These are phyloP conservation scores for Eristalis intricaria DNA, from an alignment of 2,888 invertebrate genomes.

Conservation along the genomic window DNA sequence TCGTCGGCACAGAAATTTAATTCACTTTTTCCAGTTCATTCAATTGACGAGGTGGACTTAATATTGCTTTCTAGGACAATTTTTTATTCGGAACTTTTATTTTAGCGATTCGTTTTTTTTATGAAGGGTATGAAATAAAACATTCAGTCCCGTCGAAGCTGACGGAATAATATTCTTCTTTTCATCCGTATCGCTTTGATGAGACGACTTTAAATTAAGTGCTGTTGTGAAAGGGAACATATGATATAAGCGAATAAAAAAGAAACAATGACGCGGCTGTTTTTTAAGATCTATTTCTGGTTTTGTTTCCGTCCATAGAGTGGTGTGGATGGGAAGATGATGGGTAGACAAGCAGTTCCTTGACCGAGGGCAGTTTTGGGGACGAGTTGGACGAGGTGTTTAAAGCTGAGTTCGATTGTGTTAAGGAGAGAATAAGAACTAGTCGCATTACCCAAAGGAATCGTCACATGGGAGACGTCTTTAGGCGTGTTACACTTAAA, in stretches of 20 bases:
- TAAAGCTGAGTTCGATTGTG: no score
- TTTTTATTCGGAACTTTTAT: slow-evolving; percentile 3
- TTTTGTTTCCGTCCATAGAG: background rate
- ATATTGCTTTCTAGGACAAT: background rate
- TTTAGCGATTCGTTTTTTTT: background rate
- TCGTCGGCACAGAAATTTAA: slow-evolving; percentile 3
- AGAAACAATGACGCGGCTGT: background rate
- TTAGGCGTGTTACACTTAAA: no score
- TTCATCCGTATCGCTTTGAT: background rate
- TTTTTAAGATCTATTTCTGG: background rate
- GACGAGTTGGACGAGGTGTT: no score
- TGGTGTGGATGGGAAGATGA: no score
- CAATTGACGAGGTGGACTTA: slow-evolving; percentile 20
- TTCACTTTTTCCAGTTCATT: slow-evolving; percentile 20
- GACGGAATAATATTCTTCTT: background rate
- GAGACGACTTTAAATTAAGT: background rate
- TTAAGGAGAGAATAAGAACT: no score
- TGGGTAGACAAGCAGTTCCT: background rate
- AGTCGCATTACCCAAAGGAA: no score
- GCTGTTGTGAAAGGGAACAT: background rate
- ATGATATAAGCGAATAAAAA: background rate
- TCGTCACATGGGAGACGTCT: no score
- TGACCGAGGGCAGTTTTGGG: background rate
- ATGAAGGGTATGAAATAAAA: background rate
- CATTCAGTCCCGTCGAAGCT: background rate